Evolutionary conservation across 2,888 invertebrate genomes (phyloP).

Genomic region (Leptinotarsa tumamoca): DNA sequence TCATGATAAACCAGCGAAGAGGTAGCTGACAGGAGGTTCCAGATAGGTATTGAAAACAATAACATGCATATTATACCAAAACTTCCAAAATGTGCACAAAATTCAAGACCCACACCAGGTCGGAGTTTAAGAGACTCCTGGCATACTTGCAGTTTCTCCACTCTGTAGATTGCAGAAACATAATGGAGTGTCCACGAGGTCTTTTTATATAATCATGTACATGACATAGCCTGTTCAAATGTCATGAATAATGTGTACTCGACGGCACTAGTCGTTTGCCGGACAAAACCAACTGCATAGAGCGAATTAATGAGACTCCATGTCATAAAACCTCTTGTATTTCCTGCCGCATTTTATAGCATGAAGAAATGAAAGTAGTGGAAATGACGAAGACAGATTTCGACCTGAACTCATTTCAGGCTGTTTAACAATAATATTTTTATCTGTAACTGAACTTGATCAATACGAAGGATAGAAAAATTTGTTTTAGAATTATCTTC

Average conservation of each 20-base stretch:
- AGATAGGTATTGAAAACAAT: no score
- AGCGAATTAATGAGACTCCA: constrained; percentile 24
- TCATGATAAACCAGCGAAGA: no score
- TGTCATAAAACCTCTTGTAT: constrained; percentile 27
- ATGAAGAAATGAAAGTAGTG: neutral
- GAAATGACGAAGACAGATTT: neutral
- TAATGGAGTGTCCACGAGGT: constrained; percentile 30
- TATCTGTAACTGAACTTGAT: neutral
- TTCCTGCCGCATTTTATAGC: constrained; percentile 19
- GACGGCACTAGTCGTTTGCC: constrained; percentile 21
- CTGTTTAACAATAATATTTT: neutral
- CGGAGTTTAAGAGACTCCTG: no score
- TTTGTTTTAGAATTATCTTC: no score
- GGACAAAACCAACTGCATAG: constrained; percentile 26
- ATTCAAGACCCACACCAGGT: no score
- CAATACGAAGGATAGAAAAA: no score
- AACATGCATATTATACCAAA: no score
- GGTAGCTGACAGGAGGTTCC: no score
- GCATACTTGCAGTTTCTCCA: neutral
- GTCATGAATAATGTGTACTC: constrained; percentile 38
- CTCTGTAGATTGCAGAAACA: constrained; percentile 22
- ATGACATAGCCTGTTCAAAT: constrained; percentile 32
- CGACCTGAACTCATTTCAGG: neutral
- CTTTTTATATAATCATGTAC: constrained; percentile 33
- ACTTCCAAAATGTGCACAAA: no score